Evolutionary conservation across 2,113 vertebrate genomes (phyloP).

Genomic region (Stercorarius parasiticus): DNA sequence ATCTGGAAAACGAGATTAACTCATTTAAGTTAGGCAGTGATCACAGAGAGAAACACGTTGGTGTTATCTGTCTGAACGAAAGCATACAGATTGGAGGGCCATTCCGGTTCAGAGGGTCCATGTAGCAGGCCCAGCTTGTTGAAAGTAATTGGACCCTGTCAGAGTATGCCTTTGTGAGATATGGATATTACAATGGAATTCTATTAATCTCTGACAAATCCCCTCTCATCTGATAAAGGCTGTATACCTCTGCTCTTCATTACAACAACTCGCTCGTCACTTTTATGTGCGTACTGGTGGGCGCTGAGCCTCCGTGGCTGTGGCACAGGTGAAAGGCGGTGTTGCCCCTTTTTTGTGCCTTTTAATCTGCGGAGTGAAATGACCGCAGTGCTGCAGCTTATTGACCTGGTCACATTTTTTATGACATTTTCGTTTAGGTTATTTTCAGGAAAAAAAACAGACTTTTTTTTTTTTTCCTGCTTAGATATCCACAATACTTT

Average conservation of each 20-base stretch:
- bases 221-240: slow-evolving; percentile 72
- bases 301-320: background rate
- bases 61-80: slow-evolving; percentile 75
- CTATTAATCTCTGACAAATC: slow-evolving; percentile 80
- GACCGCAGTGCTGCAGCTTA: background rate
- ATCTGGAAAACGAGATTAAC: slow-evolving; percentile 88
- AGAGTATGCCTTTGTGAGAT: slow-evolving; percentile 78
- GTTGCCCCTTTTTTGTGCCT: background rate
- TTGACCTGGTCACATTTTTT: background rate
- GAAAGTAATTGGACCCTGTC: slow-evolving; percentile 77
- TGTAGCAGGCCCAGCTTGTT: slow-evolving; percentile 72
- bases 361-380: background rate
- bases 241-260: slow-evolving; percentile 58
- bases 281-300: background rate
- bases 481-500: background rate
- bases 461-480: background rate
- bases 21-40: slow-evolving; percentile 78
- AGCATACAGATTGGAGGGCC: slow-evolving; percentile 74
- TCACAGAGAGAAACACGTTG: slow-evolving; percentile 72
- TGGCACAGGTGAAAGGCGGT: background rate
- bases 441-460: background rate
- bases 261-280: background rate
- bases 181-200: slow-evolving; percentile 79
- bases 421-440: background rate
- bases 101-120: slow-evolving; percentile 72